These are phyloP conservation scores for Cheilosia scutellata DNA, from an alignment of 2,888 invertebrate species.

Conservation along the genomic window DNA sequence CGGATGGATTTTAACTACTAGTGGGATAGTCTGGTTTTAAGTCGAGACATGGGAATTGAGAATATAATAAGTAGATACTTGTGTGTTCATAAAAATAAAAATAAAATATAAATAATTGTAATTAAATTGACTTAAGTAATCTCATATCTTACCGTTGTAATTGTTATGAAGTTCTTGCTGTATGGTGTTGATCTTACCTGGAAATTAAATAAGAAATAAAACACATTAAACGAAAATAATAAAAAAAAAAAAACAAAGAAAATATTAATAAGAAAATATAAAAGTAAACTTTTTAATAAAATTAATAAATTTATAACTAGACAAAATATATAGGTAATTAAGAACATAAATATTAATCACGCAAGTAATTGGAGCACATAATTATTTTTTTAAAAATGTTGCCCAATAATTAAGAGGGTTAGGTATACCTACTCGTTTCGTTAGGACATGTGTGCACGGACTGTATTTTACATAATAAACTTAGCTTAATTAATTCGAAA, in stretches of 20 bases:
- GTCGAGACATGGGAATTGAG: neutral
- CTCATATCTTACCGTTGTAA: conserved; percentile 73
- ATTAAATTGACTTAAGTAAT: conserved; percentile 14
- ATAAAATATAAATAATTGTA: neutral
- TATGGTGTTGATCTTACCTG: conserved; percentile 75
- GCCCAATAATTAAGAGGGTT: too few relatives aligned
- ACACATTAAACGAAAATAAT: conserved; percentile 32
- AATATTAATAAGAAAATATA: neutral
- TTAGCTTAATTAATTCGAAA: too few relatives aligned
- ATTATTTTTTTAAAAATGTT: too few relatives aligned
- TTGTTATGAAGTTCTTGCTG: conserved; percentile 75
- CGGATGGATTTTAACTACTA: conserved; percentile 3
- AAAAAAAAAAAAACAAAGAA: conserved; percentile 25
- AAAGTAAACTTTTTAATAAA: neutral
- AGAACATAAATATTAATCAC: too few relatives aligned
- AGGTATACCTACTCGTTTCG: too few relatives aligned
- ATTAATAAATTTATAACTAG: neutral
- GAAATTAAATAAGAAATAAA: conserved; percentile 31
- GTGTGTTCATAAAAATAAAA: neutral
- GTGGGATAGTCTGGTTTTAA: neutral
- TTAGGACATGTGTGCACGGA: too few relatives aligned
- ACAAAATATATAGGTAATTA: too few relatives aligned
- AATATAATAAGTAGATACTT: neutral
- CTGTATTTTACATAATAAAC: too few relatives aligned
- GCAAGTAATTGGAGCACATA: too few relatives aligned